These are phyloP conservation scores for Lasiurus borealis DNA, from an alignment of 2,113 vertebrate genomes.

Conservation along the genomic window DNA sequence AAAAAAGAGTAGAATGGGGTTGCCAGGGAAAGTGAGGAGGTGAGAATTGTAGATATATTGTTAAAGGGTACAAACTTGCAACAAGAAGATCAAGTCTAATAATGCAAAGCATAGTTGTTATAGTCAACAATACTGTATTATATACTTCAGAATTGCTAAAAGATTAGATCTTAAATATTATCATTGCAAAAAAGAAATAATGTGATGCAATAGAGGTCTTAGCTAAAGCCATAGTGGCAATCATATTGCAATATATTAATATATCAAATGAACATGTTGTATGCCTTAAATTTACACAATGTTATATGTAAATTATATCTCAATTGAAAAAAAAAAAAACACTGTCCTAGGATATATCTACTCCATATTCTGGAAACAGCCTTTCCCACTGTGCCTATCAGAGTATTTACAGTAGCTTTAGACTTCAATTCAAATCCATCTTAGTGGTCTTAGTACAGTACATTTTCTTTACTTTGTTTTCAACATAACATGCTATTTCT, in stretches of 20 bases:
- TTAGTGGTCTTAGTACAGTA: background rate
- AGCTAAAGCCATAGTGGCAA: background rate
- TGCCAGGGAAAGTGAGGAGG: no score
- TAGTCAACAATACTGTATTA: background rate
- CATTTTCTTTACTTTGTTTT: constrained; percentile 51
- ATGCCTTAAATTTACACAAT: background rate
- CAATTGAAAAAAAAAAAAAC: background rate
- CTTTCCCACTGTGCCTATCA: background rate
- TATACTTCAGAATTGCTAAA: background rate
- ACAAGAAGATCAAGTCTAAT: background rate
- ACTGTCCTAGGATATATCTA: background rate
- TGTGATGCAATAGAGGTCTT: background rate
- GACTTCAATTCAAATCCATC: background rate
- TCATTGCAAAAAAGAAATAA: constrained; percentile 7
- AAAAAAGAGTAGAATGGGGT: background rate
- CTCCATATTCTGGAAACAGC: background rate
- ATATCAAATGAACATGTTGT: background rate
- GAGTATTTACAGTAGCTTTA: background rate
- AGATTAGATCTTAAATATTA: background rate
- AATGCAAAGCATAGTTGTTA: background rate
- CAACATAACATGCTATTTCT: constrained; percentile 55
- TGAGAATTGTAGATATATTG: background rate
- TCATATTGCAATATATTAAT: background rate
- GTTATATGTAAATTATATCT: background rate
- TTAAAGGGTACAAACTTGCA: background rate